Evolutionary conservation across 2,797 vertebrate species (phyloP), one percentile per base, ranked within the genome.

Genomic region (Hypotaenidia okinawae): DNA sequence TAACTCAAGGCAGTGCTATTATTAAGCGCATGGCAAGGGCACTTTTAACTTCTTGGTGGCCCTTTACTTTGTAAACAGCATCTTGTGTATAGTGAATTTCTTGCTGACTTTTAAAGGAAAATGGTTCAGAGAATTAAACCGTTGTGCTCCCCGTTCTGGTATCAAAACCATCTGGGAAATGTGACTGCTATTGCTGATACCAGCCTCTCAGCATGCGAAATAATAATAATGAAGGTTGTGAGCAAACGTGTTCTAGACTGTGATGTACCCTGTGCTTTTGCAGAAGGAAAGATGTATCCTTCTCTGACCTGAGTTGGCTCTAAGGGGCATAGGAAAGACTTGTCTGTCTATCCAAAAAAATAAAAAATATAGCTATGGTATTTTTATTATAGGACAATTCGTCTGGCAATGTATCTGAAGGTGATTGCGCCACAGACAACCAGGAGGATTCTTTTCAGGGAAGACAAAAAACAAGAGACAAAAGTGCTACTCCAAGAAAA

Each of bases 321-420:
- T 85, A 67, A 91, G 72, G 68, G 62, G 19, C 55, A 22, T 68
- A 76, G 68, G 52, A 84, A 96, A 86, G 54, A 76, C 57, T 95
- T 75, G 87, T 84, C 63, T 83, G 84, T 90, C 82, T 91, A 87
- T 93, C 87, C 64, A 79, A 94, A 90, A 82, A 82, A 77, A 52
- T 81, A 92, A 96, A 89, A 92, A 49, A 96, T 68, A 95, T 95
- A 96, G 94, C 75, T 96, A 87, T 96, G 94, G 39, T 94, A 95
- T 94, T 96, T 92, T 94, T 87, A 93, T 96, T 97, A 52, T 95
- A 99, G 99, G 99, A 99, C 96, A 99, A 99, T 97, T 99, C 99
- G 89, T 99, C 99, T 89, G 99, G 99, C 90, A 99, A 99, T 97
- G 98, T 98, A 63, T 99, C 99, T 43, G 99, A 99, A 52, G 98